A percentile compares a stretch with the other conserved stretches of the same genome.
Evolutionary conservation across 2,113 vertebrate species (phyloP).

Genomic region (Zeus faber): DNA sequence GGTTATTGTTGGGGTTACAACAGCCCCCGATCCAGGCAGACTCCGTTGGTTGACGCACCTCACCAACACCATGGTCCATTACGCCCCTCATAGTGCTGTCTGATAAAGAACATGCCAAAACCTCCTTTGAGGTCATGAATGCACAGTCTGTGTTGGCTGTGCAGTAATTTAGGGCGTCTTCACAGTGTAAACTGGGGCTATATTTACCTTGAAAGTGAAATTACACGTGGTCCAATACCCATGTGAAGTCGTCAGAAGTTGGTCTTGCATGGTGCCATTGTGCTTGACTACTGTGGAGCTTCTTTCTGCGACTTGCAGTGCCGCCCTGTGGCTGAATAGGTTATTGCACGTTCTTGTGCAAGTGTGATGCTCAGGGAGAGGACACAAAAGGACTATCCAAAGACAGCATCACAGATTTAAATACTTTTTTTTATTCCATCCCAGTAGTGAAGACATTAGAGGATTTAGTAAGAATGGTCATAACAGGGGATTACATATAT

Average conservation of each 20-base stretch:
- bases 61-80: constrained; percentile 25
- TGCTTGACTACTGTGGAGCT: background rate
- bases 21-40: no score
- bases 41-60: no score
- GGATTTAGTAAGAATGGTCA: no score
- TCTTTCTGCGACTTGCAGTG: constrained; percentile 29
- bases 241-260: constrained; percentile 42
- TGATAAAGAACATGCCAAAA: constrained; percentile 14
- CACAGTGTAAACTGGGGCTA: constrained; percentile 36
- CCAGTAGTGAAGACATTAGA: no score
- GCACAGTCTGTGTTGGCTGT: constrained; percentile 36
- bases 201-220: constrained; percentile 45
- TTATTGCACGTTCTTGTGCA: constrained; percentile 17
- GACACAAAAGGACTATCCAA: no score
- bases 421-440: no score
- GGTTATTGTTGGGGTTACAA: no score
- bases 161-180: constrained; percentile 42
- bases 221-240: constrained; percentile 35
- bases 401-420: no score
- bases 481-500: no score
- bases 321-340: constrained; percentile 52
- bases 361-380: no score
- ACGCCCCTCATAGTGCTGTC: background rate
- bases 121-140: constrained; percentile 26
- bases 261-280: constrained; percentile 37